Base-by-base conservation (phyloP, 1,140 invertebrate species). In the Hyles euphorbiae region DNA sequence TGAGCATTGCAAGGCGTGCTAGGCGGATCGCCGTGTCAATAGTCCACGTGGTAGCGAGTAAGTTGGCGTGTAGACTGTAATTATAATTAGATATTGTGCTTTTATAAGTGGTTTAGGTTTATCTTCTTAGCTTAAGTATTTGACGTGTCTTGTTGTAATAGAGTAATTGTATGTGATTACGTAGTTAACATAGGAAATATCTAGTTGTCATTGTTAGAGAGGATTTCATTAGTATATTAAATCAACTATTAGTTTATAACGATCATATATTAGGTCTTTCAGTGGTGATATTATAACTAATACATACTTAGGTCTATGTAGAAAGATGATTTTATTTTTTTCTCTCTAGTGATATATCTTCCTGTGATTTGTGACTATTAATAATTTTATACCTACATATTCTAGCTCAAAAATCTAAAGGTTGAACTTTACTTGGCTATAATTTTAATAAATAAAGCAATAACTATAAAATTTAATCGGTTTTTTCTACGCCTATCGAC, bases 341-440 rank as follows among this genome's bases (percentile, higher is more conserved):
- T 67, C 60, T 68, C 75, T 82, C 70, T 75, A 77, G 76, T 75
- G 63, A 68, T 73, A 70, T 68, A 67, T 73, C 69, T 74, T 86
- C 81, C 82, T 83, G 82, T 88, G 85, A 88, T 88, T 82, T 80
- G 78, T 83, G 72, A 81, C 76, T 84, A 82, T 83, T 77, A 73
- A 76, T 78, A 81, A 83, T 83, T 88, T 87, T 85, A 78, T 84
- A 85, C 77, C 40, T 43, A 44, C 36, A 74, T 79, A 71, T 77
- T 78, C 67, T 81, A 87, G 77, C 76, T 87, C 78, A 81, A 83
- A 74, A 64, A 61, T 75, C 63, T 73, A 62, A 79, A 78, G 72
- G 78, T 83, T 76, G 65, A 75, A 83, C 72, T 80, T 78, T 66
- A 74, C 67, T 68, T 74, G 77, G 77, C 79, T 83, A 78, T 87